A percentile compares a stretch with the other conserved stretches of the same genome.
phyloP scores from a whole-genome alignment of 2,888 invertebrate species.

The Thera britannica region DNA sequence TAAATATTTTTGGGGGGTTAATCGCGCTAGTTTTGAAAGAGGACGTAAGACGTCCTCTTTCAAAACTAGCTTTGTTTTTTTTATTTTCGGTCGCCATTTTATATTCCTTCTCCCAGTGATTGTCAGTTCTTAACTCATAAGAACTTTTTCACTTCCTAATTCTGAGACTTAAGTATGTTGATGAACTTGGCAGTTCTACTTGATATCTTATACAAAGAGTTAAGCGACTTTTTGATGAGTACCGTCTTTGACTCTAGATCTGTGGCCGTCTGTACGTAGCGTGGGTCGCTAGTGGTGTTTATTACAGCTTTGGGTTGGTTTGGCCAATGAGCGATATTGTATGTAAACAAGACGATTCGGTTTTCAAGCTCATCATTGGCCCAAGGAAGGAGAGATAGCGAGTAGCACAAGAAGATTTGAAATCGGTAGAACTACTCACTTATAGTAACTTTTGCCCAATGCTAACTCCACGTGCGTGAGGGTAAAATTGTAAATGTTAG shows the following conservation, averaged over 20 bases:
- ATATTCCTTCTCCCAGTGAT: too few species aligned
- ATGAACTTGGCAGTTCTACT: not conserved
- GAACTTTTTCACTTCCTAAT: too few species aligned
- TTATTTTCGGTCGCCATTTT: too few species aligned
- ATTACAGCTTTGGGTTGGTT: constrained; percentile 63
- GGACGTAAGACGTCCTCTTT: too few species aligned
- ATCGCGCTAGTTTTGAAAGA: too few species aligned
- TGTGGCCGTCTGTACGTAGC: not conserved
- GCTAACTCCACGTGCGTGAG: too few species aligned
- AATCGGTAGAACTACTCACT: not conserved
- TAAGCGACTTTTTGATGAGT: not conserved
- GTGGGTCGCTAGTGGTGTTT: constrained; percentile 50
- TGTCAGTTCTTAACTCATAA: too few species aligned
- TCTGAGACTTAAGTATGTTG: not conserved
- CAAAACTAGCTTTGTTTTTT: too few species aligned
- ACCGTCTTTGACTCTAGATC: not conserved
- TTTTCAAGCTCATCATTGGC: constrained; percentile 48
- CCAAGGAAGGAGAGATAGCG: constrained; percentile 38
- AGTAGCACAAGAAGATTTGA: not conserved
- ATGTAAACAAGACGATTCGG: constrained; percentile 70
- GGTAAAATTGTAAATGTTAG: too few species aligned
- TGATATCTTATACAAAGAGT: too few species aligned
- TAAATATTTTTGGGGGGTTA: too few species aligned
- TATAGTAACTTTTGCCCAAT: too few species aligned
- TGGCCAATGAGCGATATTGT: constrained; percentile 77